Evolutionary conservation across 2,888 invertebrate species (phyloP), one percentile per base, ranked within the genome.

Genomic region (Apodemia mormo): DNA sequence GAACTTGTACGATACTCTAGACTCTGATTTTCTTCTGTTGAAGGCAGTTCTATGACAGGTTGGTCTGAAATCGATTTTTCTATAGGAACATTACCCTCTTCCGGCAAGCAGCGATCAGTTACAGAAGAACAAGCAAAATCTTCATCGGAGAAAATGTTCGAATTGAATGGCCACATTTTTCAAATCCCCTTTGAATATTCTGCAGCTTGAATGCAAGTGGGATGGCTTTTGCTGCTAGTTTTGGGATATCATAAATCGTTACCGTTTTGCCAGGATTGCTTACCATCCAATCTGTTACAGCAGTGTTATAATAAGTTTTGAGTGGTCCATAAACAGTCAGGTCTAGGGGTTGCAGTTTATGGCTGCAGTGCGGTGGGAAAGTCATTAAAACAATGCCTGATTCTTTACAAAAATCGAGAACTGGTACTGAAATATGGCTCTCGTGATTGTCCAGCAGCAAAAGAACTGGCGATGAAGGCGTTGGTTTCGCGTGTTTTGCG

Each of bases 121-220:
- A 22, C 22, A 22, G 22, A 22, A 22, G 22, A 22, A 22, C 22
- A 22, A 22, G 22, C 22, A 22, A 22, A 22, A 22, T 22, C 22
- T 22, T 22, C 22, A 22, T 22, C 22, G 22, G 22, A 22, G 22
- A 78, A 78, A 33, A 76, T 76, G 54, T 76, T 73, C 68, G 70
- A 71, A 71, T 78, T 75, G 1, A 75, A 74, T 49, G 78, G 76
- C 70, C 72, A 76, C 70, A 78, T 74, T 75, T 75, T 74, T 73
- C 71, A 71, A 78, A 78, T 73, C 77, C 75, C 30, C 43, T 74
- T 73, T 73, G 72, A 45, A 76, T 76, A 67, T 76, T 76, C 61
- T 72, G 70, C 58, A 29, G 68, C n/a, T 72, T 78, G 64, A 77
- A 75, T 6, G 76, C 76, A 33, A 68, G 71, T 14, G 74, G 75